Conservation (phyloP, 1,140 invertebrate genomes). For the Neodiprion pinetum region DNA sequence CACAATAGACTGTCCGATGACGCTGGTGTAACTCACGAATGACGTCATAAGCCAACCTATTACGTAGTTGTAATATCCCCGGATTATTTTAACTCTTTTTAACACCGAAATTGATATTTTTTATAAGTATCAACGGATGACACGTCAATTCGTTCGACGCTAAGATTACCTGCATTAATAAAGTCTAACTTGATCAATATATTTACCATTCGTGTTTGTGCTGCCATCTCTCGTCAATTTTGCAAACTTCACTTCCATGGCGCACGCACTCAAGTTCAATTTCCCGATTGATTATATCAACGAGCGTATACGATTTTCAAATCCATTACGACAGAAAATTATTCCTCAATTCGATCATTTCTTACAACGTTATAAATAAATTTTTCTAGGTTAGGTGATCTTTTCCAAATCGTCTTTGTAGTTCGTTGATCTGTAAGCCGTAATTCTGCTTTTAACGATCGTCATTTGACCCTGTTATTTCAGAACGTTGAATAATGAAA, state of each 20-base stretch:
- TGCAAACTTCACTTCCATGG: background rate
- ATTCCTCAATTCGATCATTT: no score
- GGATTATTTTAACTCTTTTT: constrained; percentile 11
- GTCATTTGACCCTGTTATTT: no score
- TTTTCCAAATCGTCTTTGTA: no score
- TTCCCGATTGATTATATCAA: background rate
- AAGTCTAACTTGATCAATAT: constrained; percentile 47
- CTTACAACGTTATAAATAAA: no score
- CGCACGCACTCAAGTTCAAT: background rate
- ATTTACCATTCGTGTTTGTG: constrained; percentile 5
- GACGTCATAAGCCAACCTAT: constrained; percentile 40
- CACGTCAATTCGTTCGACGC: background rate
- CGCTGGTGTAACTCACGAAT: constrained; percentile 45
- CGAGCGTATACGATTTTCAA: no score
- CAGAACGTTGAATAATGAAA: no score
- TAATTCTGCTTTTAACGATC: no score
- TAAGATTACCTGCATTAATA: constrained; percentile 33
- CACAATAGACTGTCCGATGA: constrained; percentile 42
- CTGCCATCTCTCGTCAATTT: background rate
- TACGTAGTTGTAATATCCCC: constrained; percentile 18
- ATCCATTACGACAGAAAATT: no score
- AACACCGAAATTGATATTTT: background rate
- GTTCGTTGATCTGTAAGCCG: no score
- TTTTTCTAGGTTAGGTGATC: no score
- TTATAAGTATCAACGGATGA: background rate